These are phyloP conservation scores for Pyrrhosoma nymphula DNA, from an alignment of 2,888 invertebrate species.

Conservation along the genomic window DNA sequence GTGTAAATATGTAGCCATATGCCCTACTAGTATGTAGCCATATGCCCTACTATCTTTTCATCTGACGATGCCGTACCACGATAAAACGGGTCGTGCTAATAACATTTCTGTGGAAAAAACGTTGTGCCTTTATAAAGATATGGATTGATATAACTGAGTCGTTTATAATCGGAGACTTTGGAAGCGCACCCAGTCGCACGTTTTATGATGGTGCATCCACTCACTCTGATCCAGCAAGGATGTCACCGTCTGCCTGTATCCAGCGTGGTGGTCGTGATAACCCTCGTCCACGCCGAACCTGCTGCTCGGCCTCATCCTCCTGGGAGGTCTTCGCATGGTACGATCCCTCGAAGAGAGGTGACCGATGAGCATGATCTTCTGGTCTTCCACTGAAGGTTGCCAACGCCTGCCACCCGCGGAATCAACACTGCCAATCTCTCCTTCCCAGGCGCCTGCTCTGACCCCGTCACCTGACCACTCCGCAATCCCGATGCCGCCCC, in stretches of 20 bases:
- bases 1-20: no score
- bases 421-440: not conserved
- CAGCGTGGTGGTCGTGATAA: not conserved
- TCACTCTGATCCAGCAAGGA: slow-evolving; percentile 70
- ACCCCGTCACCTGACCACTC: not conserved
- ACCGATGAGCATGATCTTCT: slow-evolving; percentile 25
- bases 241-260: slow-evolving; percentile 37
- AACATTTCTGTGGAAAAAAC: no score
- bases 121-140: no score
- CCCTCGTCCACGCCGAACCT: slow-evolving; percentile 25
- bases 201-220: not conserved
- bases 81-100: no score
- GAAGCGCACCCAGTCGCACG: no score
- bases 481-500: not conserved
- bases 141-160: no score
- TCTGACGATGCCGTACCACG: no score
- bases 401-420: slow-evolving; percentile 17
- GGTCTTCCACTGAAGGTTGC: slow-evolving; percentile 36
- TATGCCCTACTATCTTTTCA: no score
- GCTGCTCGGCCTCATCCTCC: not conserved
- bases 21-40: no score
- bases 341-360: slow-evolving; percentile 47
- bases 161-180: no score
- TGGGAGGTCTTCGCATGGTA: slow-evolving; percentile 19
- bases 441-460: not conserved